Evolutionary conservation across 2,888 invertebrate species (phyloP), one percentile per base, ranked within the genome.

Genomic region (Cryptosula pallasiana): DNA sequence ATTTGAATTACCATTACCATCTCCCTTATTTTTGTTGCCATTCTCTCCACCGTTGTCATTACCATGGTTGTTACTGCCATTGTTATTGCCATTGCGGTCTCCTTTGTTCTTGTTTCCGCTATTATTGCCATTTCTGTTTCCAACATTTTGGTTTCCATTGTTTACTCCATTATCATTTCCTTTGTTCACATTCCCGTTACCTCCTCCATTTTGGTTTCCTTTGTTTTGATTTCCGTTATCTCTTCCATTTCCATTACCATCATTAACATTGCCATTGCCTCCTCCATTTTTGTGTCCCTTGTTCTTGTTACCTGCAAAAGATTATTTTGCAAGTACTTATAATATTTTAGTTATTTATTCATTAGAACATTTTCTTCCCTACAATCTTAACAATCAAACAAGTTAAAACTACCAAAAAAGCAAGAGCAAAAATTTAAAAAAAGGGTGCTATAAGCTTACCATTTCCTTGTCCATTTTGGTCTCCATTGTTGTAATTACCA

Each of bases 1-100:
- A 73, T 70, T 54, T 72, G 54, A 45, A 69, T 72, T 32, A 34
- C 32, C 54, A 72, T 73, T 20, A 73, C 55, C 63, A 71, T 72
- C 23, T 34, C 55, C 35, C n/a, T 25, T 23, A 1, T 72, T 20
- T 20, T 45, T 29, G n/a, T 72, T 32, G 25, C 32, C 54, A 72
- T 73, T 20, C 58, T 72, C 63, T 27, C 55, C 23, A 71, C 55
- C 35, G 71, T 70, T 32, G 55, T 32, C 36, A 9, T 32, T 20
- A 29, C 34, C 69, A 71, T 72, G 13, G 55, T 72, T 45, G 55
- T 71, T 25, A 35, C 71, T 69, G 3, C 55, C 69, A 29, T 70
- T 32, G 29, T 72, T 32, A 27, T 72, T 45, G 71, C 34, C 69
- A 70, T 72, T 34, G 20, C 55, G 13, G 23, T 72, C 69, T 32